Base-by-base conservation (phyloP, 2,888 invertebrate genomes). In the Leptinotarsa haldemani region DNA sequence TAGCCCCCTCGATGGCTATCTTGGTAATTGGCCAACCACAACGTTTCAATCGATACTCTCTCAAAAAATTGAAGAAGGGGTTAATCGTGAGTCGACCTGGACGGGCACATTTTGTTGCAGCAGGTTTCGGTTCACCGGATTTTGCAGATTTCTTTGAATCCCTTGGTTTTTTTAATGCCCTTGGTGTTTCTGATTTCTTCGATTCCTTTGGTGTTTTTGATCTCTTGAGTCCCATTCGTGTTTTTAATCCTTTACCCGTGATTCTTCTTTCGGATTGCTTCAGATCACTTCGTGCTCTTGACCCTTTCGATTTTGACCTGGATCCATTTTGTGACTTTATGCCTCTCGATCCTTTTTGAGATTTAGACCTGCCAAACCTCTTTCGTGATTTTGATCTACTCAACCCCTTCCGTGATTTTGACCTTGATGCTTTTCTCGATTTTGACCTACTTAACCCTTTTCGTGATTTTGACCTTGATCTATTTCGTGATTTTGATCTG, bases 41-140 rank as follows among this genome's bases (percentile, higher is more conserved):
- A 69, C 84, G 83, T 46, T 80, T 79, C 52, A 68, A 76, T 16
- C 85, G 75, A 20, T 82, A 84, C n/a, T 78, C 70, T 25, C 84
- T 72, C 69, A 85, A 69, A 70, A 82, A 85, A 71, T 85, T 85
- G 40, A 85, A 80, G 75, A 85, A 85, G 0, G 85, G 85, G 71
- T 84, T 85, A 2, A 64, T 74, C 0, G 82, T 82, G 12, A 75
- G 65, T 0, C 56, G 53, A 1, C 79, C 80, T 1, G 76, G 68
- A 13, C 74, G 56, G 16, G 66, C 58, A 50, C 67, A 73, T 58
- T 12, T 40, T 40, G 40, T 40, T 40, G 40, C 40, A 40, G 40
- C 40, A 40, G 40, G 40, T 40, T 40, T 40, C 9, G 40, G 40
- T 40, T 40, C 40, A 40, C 22, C 30, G 58, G 20, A 48, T 13